Base-by-base conservation (phyloP, 2,888 invertebrate species). In the Clivina fossor region DNA sequence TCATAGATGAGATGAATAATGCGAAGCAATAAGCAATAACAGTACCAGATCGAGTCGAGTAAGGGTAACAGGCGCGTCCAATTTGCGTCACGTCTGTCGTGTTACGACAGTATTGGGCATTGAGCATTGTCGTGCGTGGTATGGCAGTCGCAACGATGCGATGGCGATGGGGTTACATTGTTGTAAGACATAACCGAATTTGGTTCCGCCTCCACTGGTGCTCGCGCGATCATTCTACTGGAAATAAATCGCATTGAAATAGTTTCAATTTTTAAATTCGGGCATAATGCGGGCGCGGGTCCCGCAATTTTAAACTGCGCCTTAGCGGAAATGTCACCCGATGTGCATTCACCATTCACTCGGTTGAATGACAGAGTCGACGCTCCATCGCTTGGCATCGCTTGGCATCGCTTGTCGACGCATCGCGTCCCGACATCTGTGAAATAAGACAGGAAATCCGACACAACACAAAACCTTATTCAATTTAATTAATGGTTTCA, bases 391-490 rank as follows among this genome's bases (percentile, higher is more conserved):
- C n/a, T n/a, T n/a, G n/a, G n/a, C n/a, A n/a, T n/a, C n/a, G n/a
- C n/a, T n/a, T n/a, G n/a, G n/a, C n/a, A n/a, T n/a, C n/a, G n/a
- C n/a, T n/a, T n/a, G n/a, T n/a, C n/a, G n/a, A n/a, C 33, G 9
- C 41, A 24, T 20, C 44, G 35, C 53, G 53, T n/a, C n/a, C n/a
- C n/a, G 43, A 53, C 44, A 53, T 67, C 66, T 68, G 71, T 64
- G 71, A 71, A 72, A 72, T 73, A 72, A 72, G 73, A 69, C 70
- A 71, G 73, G 72, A 73, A 69, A 72, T 72, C 71, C 71, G 71
- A 65, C 64, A 61, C 59, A 54, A 60, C 48, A 67, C 65, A 66
- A 65, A 61, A 64, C 62, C 66, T 69, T 68, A 66, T 70, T 70
- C 73, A 71, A 71, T 72, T 71, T 71, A 71, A 71, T 71, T 70